Conservation (phyloP, 2,888 invertebrate genomes). For the Cyrtodaria siliqua region DNA sequence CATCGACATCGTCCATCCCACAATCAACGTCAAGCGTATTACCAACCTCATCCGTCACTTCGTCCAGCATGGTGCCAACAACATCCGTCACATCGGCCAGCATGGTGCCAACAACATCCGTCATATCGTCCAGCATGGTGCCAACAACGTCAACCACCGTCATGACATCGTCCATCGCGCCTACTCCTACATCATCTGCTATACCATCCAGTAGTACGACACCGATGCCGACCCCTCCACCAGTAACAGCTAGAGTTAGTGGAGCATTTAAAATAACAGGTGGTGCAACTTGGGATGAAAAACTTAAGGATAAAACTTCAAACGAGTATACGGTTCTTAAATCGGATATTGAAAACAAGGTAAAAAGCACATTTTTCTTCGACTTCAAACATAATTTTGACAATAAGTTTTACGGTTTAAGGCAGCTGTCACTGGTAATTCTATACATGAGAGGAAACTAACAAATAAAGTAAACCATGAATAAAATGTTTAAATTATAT, state of each 20-base stretch:
- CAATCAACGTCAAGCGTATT: slow-evolving; percentile 8
- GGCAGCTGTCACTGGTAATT: no score
- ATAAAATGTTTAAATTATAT: no score
- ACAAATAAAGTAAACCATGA: no score
- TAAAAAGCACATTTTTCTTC: no score
- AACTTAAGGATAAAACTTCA: slow-evolving; percentile 30
- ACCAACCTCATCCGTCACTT: slow-evolving; percentile 4
- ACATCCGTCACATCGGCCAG: slow-evolving; percentile 4
- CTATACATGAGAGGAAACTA: no score
- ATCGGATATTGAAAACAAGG: no score
- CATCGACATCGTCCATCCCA: slow-evolving; percentile 9
- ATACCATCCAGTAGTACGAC: slow-evolving; percentile 8
- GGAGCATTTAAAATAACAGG: slow-evolving; percentile 48
- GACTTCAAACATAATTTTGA: no score
- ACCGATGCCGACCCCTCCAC: slow-evolving; percentile 7
- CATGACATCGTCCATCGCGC: slow-evolving; percentile 14
- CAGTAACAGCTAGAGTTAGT: slow-evolving; percentile 10
- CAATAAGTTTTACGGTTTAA: no score
- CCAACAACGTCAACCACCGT: slow-evolving; percentile 2
- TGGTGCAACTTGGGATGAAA: slow-evolving; percentile 27
- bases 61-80: slow-evolving; percentile 9
- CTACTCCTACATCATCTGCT: slow-evolving; percentile 11
- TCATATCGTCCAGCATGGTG: slow-evolving; percentile 15
- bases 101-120: slow-evolving; percentile 6
- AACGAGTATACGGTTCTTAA: slow-evolving; percentile 29